phyloP scores from a whole-genome alignment of 1,140 invertebrate genomes.

The Drosophila pseudoobscura region DNA sequence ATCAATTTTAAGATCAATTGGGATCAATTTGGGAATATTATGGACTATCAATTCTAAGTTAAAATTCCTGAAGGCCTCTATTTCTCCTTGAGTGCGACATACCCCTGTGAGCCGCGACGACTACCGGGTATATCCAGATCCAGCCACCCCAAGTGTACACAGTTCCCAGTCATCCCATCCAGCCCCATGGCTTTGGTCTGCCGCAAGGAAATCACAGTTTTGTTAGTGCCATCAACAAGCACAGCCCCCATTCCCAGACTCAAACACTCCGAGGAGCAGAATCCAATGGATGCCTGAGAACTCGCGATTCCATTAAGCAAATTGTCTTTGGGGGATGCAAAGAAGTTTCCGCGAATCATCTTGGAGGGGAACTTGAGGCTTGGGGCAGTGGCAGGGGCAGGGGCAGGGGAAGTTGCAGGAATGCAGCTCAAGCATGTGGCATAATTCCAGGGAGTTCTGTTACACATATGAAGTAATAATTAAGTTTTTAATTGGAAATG shows the following conservation, averaged over 20 bases:
- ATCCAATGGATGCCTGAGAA: slow-evolving; percentile 57
- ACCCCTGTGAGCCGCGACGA: no score
- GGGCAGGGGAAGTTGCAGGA: slow-evolving; percentile 46
- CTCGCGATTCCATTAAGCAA: slow-evolving; percentile 72
- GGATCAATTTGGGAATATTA: no score
- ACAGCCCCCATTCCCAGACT: slow-evolving; percentile 52
- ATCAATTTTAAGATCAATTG: no score
- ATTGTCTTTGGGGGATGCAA: slow-evolving; percentile 48
- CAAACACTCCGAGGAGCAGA: no score
- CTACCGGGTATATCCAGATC: no score
- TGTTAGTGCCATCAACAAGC: slow-evolving; percentile 36
- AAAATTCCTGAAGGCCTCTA: no score
- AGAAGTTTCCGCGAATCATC: slow-evolving; percentile 59
- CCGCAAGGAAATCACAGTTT: slow-evolving; percentile 66
- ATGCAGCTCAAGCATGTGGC: slow-evolving; percentile 60
- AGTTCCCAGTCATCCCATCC: neutral
- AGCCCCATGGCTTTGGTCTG: slow-evolving; percentile 1
- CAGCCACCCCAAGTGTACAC: no score
- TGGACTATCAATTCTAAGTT: no score
- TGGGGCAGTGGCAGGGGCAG: slow-evolving; percentile 6
- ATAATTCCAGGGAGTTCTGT: slow-evolving; percentile 4
- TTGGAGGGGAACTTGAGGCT: slow-evolving; percentile 11
- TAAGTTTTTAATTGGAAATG: slow-evolving; percentile 30
- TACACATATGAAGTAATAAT: slow-evolving; percentile 20
- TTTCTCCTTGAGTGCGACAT: no score